Evolutionary conservation across 2,797 vertebrate species (phyloP), one percentile per base, ranked within the genome.

Genomic region (Myotis findleyi): DNA sequence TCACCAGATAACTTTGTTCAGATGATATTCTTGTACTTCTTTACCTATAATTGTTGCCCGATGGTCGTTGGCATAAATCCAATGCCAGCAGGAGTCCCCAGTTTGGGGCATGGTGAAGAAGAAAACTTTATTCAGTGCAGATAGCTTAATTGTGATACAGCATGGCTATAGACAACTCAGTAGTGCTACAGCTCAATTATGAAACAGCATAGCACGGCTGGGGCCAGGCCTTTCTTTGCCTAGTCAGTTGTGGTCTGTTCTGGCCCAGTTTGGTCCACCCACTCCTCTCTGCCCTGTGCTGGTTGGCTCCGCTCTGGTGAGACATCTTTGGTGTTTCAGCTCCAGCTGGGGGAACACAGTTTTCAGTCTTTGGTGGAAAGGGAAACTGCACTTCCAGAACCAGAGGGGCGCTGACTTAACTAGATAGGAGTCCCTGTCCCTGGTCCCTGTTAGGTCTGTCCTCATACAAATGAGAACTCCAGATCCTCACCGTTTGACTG

Each of bases 21-120:
- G 21, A 76, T 84, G 53, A 27, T 36, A n/a, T 1, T 94, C 17
- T 55, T 97, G 96, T 87, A 55, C 69, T 95, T 25, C 0, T 82
- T 17, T 73, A 72, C 53, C 72, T 79, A 33, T 76, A 51, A 51
- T 75, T 75, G 44, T 49, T 30, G 21, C 4, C 47, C 9, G 17
- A n/a, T 76, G 18, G 47, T 51, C 5, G 7, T 33, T 33, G n/a
- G 30, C 6, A 12, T 47, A n/a, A 51, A 76, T 51, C 21, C 30
- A 76, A 4, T 33, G 18, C 30, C 10, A 53, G 4, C 30, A 51
- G 47, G 30, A 51, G n/a, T 51, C 72, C 27, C 17, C 1, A 27
- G 30, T 51, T 51, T 51, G 49, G 73, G 73, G 6, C 33, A 12
- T 36, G 20, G 20, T 53, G 73, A 53, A 33, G 49, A 76, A 75